Base-by-base conservation (phyloP, 2,888 invertebrate species). In the Cerastoderma edule region DNA sequence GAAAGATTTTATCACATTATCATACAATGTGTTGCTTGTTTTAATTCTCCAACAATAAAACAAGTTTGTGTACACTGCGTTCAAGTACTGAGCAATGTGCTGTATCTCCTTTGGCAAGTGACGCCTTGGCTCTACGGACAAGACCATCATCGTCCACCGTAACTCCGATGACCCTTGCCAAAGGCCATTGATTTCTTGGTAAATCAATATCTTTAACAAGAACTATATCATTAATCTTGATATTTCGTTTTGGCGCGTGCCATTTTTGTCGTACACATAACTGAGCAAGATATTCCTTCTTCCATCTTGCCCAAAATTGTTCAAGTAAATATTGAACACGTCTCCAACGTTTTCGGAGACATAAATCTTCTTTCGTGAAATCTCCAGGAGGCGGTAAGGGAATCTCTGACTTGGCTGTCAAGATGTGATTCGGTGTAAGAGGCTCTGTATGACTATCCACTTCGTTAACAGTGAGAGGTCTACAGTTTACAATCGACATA, bases 311-410 rank as follows among this genome's bases (percentile, higher is more conserved):
- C 75, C 70, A 75, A 60, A 71, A 75, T 28, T 75, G 66, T 22
- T 71, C 67, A 28, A 63, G 53, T 2, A 71, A 39, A 57, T 60
- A 71, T 44, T 75, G 67, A 6, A 75, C 71, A 6, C 70, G 19
- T 35, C 70, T 57, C 72, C 72, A 72, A 13, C 72, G 72, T 54
- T 71, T 71, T 22, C 65, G n/a, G 27, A 71, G 24, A 22, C 4
- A 74, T 0, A 74, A 0, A 28, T 80, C 76, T 63, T 73, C 71
- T 8, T 56, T 66, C 10, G 68, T 46, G 28, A 80, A 76, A 6
- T 76, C 71, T n/a, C 80, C 76, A 19, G 76, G 76, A 3, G 80
- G 76, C 16, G 76, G 72, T 22, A 27, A 24, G 22, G 72, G 79
- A 56, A 73, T 48, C 6, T 39, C 63, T 30, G 79, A 67, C 57